Base-by-base conservation (phyloP, 2,888 invertebrate species). In the Troilus luridus region DNA sequence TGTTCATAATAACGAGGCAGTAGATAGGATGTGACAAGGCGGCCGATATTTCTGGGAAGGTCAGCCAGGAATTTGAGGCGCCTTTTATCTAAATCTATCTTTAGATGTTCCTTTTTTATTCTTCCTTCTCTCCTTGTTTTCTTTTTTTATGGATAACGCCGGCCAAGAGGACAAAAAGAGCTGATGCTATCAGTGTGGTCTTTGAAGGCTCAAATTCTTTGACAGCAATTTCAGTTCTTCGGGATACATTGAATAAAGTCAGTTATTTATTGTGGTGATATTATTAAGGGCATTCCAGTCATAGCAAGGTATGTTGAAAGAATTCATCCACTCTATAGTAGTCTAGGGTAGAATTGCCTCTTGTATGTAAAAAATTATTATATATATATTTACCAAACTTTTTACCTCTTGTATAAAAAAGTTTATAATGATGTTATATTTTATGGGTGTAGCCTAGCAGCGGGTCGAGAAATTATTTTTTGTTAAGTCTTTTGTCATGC, bases 21-120 rank as follows among this genome's bases (percentile, higher is more conserved):
- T 27, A 77, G 41, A 41, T 41, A n/a, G 85, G n/a, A 9, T 19
- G 85, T 56, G 85, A 85, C 85, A 85, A 77, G 14, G 72, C 72
- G 85, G 56, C 54, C 56, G 56, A 58, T 85, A 85, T 85, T 85
- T 85, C 85, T 85, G 85, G n/a, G 85, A 85, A 85, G 56, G 85
- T 85, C 85, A 85, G 56, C n/a, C 56, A 85, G 85, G 85, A 85
- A 85, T 85, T 56, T 85, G 85, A 56, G 85, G 85, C 85, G 85
- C 85, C 85, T 56, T 85, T 85, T 85, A 85, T 85, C 85, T 85
- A 85, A 56, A 85, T 85, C 85, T 85, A 58, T 85, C 56, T 58
- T 85, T 21, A 85, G 54, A 6, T 58, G 56, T 85, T 85, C 56
- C 56, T 85, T 85, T 56, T 85, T 58, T 85, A 56, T 21, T 56